Base-by-base conservation (phyloP, 2,888 invertebrate species). In the Nomada ruficornis region DNA sequence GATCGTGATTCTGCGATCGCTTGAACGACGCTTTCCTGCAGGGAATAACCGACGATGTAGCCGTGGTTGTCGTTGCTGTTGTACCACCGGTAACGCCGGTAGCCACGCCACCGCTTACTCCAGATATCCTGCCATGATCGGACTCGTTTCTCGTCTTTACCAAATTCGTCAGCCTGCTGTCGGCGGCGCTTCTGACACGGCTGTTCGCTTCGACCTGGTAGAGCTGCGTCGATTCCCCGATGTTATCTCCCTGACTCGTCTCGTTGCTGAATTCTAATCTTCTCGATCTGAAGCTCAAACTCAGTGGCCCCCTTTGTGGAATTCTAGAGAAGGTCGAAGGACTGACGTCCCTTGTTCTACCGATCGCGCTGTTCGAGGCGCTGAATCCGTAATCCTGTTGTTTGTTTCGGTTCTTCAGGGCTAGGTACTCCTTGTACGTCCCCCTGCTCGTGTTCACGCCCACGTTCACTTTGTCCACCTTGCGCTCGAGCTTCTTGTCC, bases 401-500 rank as follows among this genome's bases (percentile, higher is more conserved):
- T 59, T 84, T 89, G 10, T 73, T 77, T 36, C 77, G 77, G 70
- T 54, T 89, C 68, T 83, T 89, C 20, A 85, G 67, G 0, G 89
- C 89, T 1, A 90, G 80, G 20, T 91, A 91, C 69, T 91, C 90
- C 52, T 89, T 91, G 84, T 91, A 92, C 0, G 90, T 88, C 15
- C 89, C 89, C n/a, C 89, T 83, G 36, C 86, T 89, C 0, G 89
- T 86, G 69, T 87, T 90, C 11, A 88, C 88, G 5, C 81, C 89
- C 20, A 89, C 82, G 62, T 88, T 91, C 7, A 87, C 84, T 73
- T 87, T 89, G 42, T 88, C 87, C 36, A 74, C 68, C 26, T 80
- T 88, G 10, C 84, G 85, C 5, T 90, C 90, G 44, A 62, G 20
- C 60, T 84, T 89, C 36, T 79, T 72, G 0, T 89, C 88, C 23